phyloP scores from a whole-genome alignment of 2,888 invertebrate species.

The Idaea straminata region DNA sequence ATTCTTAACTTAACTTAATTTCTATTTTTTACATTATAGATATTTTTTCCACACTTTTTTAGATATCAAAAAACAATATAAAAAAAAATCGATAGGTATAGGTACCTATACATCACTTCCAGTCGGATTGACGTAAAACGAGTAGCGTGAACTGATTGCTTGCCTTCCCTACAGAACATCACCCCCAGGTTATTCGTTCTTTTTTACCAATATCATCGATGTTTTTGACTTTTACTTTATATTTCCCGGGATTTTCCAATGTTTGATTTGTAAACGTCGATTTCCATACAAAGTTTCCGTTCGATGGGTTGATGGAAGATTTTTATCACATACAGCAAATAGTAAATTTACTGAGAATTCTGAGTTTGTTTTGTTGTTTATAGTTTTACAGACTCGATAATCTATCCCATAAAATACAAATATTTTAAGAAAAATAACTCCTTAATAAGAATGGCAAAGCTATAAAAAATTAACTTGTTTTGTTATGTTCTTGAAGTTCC shows the following conservation, averaged over 20 bases:
- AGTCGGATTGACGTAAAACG: slow-evolving; percentile 14
- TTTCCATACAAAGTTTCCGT: neutral
- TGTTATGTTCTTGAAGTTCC: too few relatives aligned
- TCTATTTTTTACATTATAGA: too few relatives aligned
- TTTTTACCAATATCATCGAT: slow-evolving; percentile 10
- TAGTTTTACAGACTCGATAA: too few relatives aligned
- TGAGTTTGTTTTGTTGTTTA: neutral
- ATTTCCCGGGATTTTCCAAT: slow-evolving; percentile 8
- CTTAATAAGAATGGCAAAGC: too few relatives aligned
- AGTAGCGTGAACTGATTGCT: slow-evolving; percentile 37
- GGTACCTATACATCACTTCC: slow-evolving; percentile 7
- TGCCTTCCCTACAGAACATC: slow-evolving; percentile 41
- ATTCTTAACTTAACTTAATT: too few relatives aligned
- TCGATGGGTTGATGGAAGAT: neutral
- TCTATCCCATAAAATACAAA: too few relatives aligned
- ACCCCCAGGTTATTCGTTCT: slow-evolving; percentile 34
- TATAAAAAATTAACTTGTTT: too few relatives aligned
- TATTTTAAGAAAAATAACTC: too few relatives aligned
- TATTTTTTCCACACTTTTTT: too few relatives aligned
- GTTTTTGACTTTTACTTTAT: slow-evolving; percentile 11
- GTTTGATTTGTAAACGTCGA: slow-evolving; percentile 8
- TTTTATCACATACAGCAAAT: neutral
- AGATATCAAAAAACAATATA: too few relatives aligned
- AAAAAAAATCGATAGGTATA: neutral
- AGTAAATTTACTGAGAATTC: neutral